A percentile compares a stretch with the other conserved stretches of the same genome.
Conservation (phyloP, 2,888 invertebrate species). For the Phengaris alcon region DNA sequence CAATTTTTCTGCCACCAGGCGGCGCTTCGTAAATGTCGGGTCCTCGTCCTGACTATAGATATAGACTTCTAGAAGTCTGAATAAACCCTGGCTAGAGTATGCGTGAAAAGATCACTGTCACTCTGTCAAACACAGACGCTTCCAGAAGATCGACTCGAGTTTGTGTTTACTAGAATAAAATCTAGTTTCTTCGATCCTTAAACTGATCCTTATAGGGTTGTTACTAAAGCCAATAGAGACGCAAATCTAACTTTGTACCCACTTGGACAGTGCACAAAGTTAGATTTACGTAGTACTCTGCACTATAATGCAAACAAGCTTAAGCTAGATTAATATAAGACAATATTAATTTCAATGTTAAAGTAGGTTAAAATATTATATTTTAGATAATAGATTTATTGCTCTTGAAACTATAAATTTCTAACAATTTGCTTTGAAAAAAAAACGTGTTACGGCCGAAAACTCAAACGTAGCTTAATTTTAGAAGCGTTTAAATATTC, state of each 20-base stretch:
- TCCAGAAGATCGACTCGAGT: conserved; percentile 57
- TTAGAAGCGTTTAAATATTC: too few species aligned
- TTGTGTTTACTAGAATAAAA: conserved; percentile 10
- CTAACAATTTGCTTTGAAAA: too few species aligned
- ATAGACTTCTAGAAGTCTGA: not conserved
- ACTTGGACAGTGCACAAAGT: conserved; percentile 32
- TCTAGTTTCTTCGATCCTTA: not conserved
- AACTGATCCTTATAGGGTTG: conserved; percentile 37
- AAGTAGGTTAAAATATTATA: too few species aligned
- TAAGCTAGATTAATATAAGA: not conserved
- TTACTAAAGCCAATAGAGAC: not conserved
- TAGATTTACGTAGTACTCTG: not conserved
- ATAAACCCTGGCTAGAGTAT: conserved; percentile 30
- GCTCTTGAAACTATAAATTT: too few species aligned
- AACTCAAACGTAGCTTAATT: too few species aligned
- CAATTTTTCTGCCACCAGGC: too few species aligned
- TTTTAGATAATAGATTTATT: too few species aligned
- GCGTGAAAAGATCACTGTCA: conserved; percentile 35
- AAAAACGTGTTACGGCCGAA: too few species aligned
- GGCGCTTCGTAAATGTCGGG: too few species aligned
- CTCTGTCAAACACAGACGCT: conserved; percentile 66
- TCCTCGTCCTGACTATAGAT: not conserved
- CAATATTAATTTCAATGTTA: not conserved
- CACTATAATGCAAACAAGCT: conserved; percentile 33
- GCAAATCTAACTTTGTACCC: conserved; percentile 34